Conservation (phyloP, 2,888 invertebrate genomes). For the Aphodius granarius region DNA sequence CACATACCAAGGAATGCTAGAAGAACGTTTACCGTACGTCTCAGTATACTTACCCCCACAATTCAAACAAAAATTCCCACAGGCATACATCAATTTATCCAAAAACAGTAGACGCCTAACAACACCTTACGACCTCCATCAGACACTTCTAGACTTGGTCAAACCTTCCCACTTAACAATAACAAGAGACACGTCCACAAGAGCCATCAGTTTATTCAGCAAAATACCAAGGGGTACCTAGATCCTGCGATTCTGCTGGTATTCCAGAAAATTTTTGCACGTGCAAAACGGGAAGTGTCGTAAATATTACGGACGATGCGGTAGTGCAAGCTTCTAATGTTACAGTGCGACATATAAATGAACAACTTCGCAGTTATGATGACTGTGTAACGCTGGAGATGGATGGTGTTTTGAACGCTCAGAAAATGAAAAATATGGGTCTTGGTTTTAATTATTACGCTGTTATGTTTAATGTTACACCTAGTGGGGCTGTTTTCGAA, state of each 20-base stretch:
- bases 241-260: conserved; percentile 77
- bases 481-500: conserved; percentile 77
- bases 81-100: conserved; percentile 65
- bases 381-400: conserved; percentile 70
- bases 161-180: conserved; percentile 53
- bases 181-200: neutral
- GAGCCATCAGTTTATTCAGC: conserved; percentile 20
- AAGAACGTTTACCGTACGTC: conserved; percentile 84
- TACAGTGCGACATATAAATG: conserved; percentile 68
- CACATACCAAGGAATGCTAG: conserved; percentile 84
- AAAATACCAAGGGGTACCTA: conserved; percentile 57
- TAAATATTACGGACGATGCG: conserved; percentile 58
- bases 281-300: conserved; percentile 71
- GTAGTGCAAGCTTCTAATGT: conserved; percentile 62
- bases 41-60: conserved; percentile 72
- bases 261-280: conserved; percentile 89
- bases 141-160: conserved; percentile 73
- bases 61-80: conserved; percentile 65
- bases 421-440: neutral
- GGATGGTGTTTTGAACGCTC: conserved; percentile 65
- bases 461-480: conserved; percentile 64
- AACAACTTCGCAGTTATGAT: conserved; percentile 59
- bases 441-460: conserved; percentile 51
- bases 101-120: conserved; percentile 72
- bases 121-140: conserved; percentile 82